Percentiles rank a stretch among this genome's conserved stretches.
These are phyloP conservation scores for Cyphomyrmex costatus DNA, from an alignment of 1,140 invertebrate species.

Conservation along the genomic window DNA sequence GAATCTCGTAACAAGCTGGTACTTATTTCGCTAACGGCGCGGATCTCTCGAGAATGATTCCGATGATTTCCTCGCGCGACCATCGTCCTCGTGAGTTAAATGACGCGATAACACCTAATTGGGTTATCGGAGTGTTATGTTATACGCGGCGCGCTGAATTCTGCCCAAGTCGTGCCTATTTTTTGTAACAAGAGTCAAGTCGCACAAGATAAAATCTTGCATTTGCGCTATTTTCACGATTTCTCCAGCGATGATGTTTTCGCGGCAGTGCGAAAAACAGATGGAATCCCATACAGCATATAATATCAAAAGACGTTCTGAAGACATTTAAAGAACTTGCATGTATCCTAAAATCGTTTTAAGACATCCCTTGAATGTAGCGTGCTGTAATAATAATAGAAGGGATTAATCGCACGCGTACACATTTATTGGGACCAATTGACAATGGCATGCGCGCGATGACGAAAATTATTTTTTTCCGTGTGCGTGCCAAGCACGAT, in stretches of 20 bases:
- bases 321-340: too few relatives aligned
- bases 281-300: too few relatives aligned
- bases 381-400: too few relatives aligned
- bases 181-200: slow-evolving; percentile 57
- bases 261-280: slow-evolving; percentile 26
- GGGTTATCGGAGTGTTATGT: slow-evolving; percentile 67
- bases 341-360: too few relatives aligned
- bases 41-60: slow-evolving; percentile 49
- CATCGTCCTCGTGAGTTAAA: slow-evolving; percentile 58
- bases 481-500: background rate
- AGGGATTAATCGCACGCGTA: slow-evolving; percentile 14
- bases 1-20: slow-evolving; percentile 11
- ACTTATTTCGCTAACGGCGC: slow-evolving; percentile 38
- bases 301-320: too few relatives aligned
- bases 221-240: slow-evolving; percentile 38
- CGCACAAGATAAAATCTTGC: slow-evolving; percentile 44
- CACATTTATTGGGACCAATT: slow-evolving; percentile 43
- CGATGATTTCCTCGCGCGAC: slow-evolving; percentile 51
- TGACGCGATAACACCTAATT: slow-evolving; percentile 64
- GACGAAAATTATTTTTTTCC: slow-evolving; percentile 36
- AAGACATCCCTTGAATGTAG: too few relatives aligned
- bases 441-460: slow-evolving; percentile 20
- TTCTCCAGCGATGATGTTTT: slow-evolving; percentile 20
- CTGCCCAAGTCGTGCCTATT: slow-evolving; percentile 35
- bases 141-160: slow-evolving; percentile 55